Evolutionary conservation across 2,113 vertebrate genomes (phyloP), one percentile per base, ranked within the genome.

Genomic region (Solea solea): DNA sequence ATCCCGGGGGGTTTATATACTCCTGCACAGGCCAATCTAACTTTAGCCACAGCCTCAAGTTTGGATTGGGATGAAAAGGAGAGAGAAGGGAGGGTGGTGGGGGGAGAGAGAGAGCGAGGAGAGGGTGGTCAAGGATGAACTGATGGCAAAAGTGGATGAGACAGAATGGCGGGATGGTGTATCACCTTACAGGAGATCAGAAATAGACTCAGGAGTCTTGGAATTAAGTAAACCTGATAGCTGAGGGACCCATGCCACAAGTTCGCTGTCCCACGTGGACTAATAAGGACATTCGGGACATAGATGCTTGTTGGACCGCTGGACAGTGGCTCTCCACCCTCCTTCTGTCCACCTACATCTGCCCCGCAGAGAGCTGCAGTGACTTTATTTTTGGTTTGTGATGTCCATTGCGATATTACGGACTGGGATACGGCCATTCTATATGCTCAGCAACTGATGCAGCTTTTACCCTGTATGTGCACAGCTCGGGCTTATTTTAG

Each of bases 171-270:
- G 74, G 64, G 55, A 67, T 49, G 9, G 63, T 8, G 57, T 90
- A 91, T 94, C 93, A 63, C 74, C 90, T 94, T 94, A 93, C 94
- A 76, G 74, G 50, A 76, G 85, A 78, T 90, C 91, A 83, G 84
- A 94, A 94, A 94, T 94, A 94, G 93, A 92, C 65, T 3, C 61
- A 60, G 50, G 87, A 86, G 93, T 93, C 94, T 94, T 93, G 90
- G 92, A 93, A 93, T 93, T 90, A 92, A 82, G 84, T 79, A 83
- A 93, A 93, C 92, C 86, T 74, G 92, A 94, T 93, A 91, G 83
- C 86, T 55, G 62, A 58, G 89, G 87, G 90, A 90, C 88, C 88
- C 50, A 44, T 53, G 74, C 50, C 21, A 61, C 61, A 74, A 70
- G 70, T 76, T 76, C 59, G 65, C 67, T 67, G 83, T 91, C 90